Evolutionary conservation across 2,888 invertebrate species (phyloP).

Genomic region (Cordilura impudica): DNA sequence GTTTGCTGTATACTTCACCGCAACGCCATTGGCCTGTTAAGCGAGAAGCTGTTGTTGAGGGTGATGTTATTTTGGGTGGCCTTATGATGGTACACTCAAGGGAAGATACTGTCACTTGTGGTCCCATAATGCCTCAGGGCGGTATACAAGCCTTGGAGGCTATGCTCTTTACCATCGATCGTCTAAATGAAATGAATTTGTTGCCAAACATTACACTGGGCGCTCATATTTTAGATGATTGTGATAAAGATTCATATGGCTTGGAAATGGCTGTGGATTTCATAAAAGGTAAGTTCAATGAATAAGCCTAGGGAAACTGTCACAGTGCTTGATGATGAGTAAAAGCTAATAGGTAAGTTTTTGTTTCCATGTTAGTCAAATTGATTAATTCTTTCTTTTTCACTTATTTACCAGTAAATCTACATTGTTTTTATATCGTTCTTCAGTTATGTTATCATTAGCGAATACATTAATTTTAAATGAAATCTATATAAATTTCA

Average conservation of each 20-base stretch:
- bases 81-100: constrained; percentile 95
- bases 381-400: too few relatives aligned
- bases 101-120: constrained; percentile 88
- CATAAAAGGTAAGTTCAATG: constrained; percentile 90
- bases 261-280: constrained; percentile 95
- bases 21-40: constrained; percentile 85
- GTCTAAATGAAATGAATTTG: constrained; percentile 81
- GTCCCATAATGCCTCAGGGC: constrained; percentile 93
- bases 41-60: constrained; percentile 88
- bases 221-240: constrained; percentile 92
- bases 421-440: too few relatives aligned
- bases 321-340: not conserved
- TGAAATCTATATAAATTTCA: too few relatives aligned
- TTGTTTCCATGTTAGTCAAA: too few relatives aligned
- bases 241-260: constrained; percentile 94
- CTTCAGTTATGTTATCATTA: too few relatives aligned
- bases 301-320: too few relatives aligned
- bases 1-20: constrained; percentile 60
- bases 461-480: too few relatives aligned
- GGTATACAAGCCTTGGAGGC: constrained; percentile 91
- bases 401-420: too few relatives aligned
- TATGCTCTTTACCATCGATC: constrained; percentile 92
- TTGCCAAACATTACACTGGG: constrained; percentile 87
- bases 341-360: not conserved
- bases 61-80: constrained; percentile 90